These are phyloP conservation scores for Aphelocoma californica DNA, from an alignment of 2,797 vertebrate species.

Conservation along the genomic window DNA sequence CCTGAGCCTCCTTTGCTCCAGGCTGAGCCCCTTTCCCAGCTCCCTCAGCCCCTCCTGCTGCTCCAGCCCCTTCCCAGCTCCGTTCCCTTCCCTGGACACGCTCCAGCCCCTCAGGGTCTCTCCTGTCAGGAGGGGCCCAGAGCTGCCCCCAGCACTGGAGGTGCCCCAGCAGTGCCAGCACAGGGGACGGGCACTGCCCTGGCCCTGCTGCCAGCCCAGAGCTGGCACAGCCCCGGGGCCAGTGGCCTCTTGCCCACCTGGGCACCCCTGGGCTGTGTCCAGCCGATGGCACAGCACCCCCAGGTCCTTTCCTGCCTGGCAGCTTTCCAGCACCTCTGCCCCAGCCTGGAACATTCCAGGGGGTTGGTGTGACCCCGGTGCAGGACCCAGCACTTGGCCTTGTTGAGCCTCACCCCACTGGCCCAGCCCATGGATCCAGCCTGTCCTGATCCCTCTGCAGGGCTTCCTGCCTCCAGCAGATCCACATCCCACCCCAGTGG, in stretches of 20 bases:
- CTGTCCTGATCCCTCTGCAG: not conserved
- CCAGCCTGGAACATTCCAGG: not conserved
- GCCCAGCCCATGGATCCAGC: not conserved
- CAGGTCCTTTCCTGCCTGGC: not conserved
- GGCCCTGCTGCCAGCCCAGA: not conserved
- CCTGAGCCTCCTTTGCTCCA: not conserved
- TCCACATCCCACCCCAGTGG: not conserved
- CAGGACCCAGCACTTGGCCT: not conserved
- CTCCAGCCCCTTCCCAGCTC: no score
- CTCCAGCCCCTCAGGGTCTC: no score
- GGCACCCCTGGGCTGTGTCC: not conserved
- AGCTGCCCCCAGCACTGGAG: not conserved
- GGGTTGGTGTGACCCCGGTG: not conserved
- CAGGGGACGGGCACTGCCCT: not conserved
- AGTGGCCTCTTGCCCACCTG: not conserved
- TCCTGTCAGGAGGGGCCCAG: no score
- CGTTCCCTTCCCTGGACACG: no score
- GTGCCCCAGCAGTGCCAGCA: not conserved
- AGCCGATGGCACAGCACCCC: not conserved
- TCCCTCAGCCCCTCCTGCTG: no score
- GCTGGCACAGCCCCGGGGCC: not conserved
- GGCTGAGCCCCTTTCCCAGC: not conserved
- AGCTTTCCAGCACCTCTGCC: not conserved
- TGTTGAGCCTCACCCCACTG: not conserved
- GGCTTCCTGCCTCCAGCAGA: not conserved